A percentile compares a stretch with the other conserved stretches of the same genome.
phyloP scores from a whole-genome alignment of 2,888 invertebrate genomes.

The Bimastos eiseni region DNA sequence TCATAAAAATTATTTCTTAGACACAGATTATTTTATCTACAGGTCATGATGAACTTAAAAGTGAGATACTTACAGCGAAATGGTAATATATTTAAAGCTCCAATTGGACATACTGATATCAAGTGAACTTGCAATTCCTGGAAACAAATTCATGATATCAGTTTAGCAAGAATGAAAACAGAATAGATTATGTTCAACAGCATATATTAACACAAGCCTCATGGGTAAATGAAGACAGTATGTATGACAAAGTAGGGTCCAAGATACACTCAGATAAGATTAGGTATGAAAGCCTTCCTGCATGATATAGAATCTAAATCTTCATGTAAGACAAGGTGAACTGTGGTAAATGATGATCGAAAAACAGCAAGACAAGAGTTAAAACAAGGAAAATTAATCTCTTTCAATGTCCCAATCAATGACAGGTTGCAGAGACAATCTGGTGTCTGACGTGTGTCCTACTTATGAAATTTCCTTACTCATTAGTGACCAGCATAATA shows the following conservation, averaged over 20 bases:
- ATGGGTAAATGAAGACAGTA: no score
- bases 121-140: conserved; percentile 86
- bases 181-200: background rate
- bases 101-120: conserved; percentile 98
- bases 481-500: background rate
- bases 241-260: no score
- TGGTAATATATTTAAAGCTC: conserved; percentile 91
- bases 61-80: conserved; percentile 78
- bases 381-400: background rate
- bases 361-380: background rate
- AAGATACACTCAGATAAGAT: no score
- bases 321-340: background rate
- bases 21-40: background rate
- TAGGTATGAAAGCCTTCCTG: background rate
- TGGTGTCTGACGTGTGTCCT: background rate
- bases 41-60: conserved; percentile 86
- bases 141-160: conserved; percentile 39
- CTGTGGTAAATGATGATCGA: background rate
- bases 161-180: background rate
- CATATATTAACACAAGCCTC: background rate
- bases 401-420: background rate
- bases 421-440: background rate
- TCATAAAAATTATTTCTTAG: background rate
- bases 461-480: background rate
- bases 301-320: background rate